Base-by-base conservation (phyloP, 2,113 vertebrate species). In the Montifringilla adamsi region DNA sequence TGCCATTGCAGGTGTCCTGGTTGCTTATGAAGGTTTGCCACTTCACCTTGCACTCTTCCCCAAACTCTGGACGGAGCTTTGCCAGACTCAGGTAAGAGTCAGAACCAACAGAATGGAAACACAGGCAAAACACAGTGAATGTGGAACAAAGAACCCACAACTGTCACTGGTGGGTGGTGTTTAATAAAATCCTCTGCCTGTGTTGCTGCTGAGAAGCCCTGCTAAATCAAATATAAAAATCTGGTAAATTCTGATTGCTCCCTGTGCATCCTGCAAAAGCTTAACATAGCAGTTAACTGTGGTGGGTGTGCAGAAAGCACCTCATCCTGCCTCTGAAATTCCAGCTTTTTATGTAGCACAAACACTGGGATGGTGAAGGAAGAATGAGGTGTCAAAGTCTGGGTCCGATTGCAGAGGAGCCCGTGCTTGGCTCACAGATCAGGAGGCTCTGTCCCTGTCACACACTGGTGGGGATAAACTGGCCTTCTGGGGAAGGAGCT, bases 31-130 rank as follows among this genome's bases (percentile, higher is more conserved):
- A 98, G 99, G 99, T 90, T 98, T 99, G 76, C 99, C 99, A 37
- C 98, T 99, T 91, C 99, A 99, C 95, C 98, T 99, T 31, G 98
- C 99, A 6, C 98, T 99, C 73, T 99, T 99, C 93, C 99, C 99
- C 86, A 99, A 99, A 96, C 98, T 99, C 70, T 99, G 99, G 99
- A 99, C 99, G 27, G 99, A 99, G 97, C 98, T 99, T 46, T 99
- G 98, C 94, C 99, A 99, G 97, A 99, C 99, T 73, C 99, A 99
- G 99, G 99, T 99, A 97, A 97, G 97, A 83, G 43, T 69, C 94
- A 89, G 72, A 95, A 22, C 39, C 30, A 27, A 28, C 0, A 4
- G 52, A 22, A 28, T 23, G 46, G 30, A 58, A 89, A 69, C 43
- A 30, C 3, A 26, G 79, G 43, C 47, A 39, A 39, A 93, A 41